phyloP scores from a whole-genome alignment of 2,797 vertebrate species.

The Coregonus suidteri region DNA sequence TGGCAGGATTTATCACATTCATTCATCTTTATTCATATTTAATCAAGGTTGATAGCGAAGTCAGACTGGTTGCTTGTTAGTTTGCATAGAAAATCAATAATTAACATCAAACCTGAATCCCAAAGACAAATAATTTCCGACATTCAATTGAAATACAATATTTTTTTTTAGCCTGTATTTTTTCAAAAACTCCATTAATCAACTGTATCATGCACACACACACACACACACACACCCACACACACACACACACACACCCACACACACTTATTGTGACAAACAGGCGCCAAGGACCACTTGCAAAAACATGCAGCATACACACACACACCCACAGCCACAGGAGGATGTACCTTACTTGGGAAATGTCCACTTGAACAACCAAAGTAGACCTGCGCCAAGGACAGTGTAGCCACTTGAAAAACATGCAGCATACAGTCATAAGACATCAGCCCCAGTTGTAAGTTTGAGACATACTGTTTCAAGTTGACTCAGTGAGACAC shows the following conservation, averaged over 20 bases:
- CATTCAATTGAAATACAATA: slow-evolving; percentile 6
- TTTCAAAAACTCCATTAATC: too few species aligned
- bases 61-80: slow-evolving; percentile 37
- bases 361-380: too few species aligned
- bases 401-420: background rate
- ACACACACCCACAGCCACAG: too few species aligned
- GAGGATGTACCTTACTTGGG: too few species aligned
- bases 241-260: background rate
- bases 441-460: too few species aligned
- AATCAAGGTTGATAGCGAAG: slow-evolving; percentile 51
- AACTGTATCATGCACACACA: too few species aligned
- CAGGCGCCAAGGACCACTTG: background rate
- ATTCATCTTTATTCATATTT: slow-evolving; percentile 23
- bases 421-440: slow-evolving; percentile 8
- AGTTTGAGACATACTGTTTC: too few species aligned
- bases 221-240: too few species aligned
- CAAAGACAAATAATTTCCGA: slow-evolving; percentile 11
- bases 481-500: too few species aligned
- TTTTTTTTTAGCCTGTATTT: too few species aligned
- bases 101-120: too few species aligned
- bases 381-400: too few species aligned
- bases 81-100: slow-evolving; percentile 22
- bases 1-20: slow-evolving; percentile 22
- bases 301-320: background rate
- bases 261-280: background rate